These are phyloP conservation scores for Epsilonema sp. DNA, from an alignment of 2,888 invertebrate genomes.

Conservation along the genomic window DNA sequence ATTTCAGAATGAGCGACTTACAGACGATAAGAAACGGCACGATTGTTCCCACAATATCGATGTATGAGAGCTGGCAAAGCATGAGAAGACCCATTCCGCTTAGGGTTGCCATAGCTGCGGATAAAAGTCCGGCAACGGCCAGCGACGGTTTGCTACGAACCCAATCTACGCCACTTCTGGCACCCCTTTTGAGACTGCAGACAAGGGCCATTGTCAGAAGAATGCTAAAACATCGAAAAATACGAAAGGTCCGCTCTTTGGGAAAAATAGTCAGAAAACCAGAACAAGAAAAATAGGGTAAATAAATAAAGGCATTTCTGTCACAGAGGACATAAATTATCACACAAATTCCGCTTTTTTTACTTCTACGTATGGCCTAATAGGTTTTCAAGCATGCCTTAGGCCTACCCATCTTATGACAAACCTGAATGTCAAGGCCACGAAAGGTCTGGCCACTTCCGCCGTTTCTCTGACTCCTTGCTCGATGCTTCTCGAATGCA, in stretches of 20 bases:
- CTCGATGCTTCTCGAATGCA: background rate
- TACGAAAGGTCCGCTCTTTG: no score
- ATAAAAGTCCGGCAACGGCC: constrained; percentile 63
- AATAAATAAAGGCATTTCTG: no score
- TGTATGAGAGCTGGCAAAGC: constrained; percentile 61
- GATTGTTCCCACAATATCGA: constrained; percentile 72
- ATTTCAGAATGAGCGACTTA: no score
- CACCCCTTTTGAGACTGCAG: constrained; percentile 48
- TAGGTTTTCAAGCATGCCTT: no score
- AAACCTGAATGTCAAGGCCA: constrained; percentile 15
- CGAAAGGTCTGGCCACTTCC: no score
- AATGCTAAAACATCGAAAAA: no score
- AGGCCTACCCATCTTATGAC: constrained; percentile 59
- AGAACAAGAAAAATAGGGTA: no score
- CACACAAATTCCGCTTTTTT: no score
- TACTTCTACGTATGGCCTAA: no score
- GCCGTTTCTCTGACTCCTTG: constrained; percentile 2
- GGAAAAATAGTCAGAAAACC: no score
- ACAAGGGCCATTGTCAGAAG: constrained; percentile 49
- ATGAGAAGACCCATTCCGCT: constrained; percentile 71
- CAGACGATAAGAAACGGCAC: constrained; percentile 84
- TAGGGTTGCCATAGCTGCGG: constrained; percentile 65
- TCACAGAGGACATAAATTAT: no score
- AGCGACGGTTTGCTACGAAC: constrained; percentile 73
- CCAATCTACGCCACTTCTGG: no score